Evolutionary conservation across 1,140 invertebrate species (phyloP), one percentile per base, ranked within the genome.

Genomic region (Caenorhabditis tropicalis): DNA sequence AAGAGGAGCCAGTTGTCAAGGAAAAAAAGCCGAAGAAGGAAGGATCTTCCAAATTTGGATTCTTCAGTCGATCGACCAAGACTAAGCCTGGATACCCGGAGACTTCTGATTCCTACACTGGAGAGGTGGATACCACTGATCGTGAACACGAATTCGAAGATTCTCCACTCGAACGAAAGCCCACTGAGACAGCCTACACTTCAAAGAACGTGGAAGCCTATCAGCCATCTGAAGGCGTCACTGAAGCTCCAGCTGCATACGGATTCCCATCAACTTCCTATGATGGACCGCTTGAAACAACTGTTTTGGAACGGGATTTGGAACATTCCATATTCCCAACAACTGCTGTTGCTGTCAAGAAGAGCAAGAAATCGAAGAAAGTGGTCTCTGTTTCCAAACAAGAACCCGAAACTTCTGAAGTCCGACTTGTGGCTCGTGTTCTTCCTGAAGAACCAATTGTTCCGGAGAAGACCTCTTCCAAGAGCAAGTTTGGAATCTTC

Each of bases 211-310:
- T 16, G 16, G 65, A 74, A 74, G 36, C 33, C 12, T 74, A 74
- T 24, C n/a, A 74, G 43, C 65, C 65, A 43, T 74, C 65, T 10
- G 65, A 74, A 16, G 19, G 39, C 2, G 21, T 36, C 29, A 15
- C 7, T 27, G 65, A 74, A 43, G 36, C 36, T 24, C 60, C 85
- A 4, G 82, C 86, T 43, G 43, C 46, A 33, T 86, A 86, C 24
- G 70, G 70, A 39, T 31, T 81, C 36, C 51, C 80, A 43, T 58
- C 87, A n/a, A 86, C 84, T 39, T 79, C 79, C n/a, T 85, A 87
- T 58, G 79, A 85, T 31, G 84, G 86, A 31, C 87, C 83, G 31
- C 33, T 87, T 12, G 86, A 87, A 53, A 46, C 82, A 16, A 79
- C 82, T 60, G n/a, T 56, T 39, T 43, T 82, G 27, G 39, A 83